These are phyloP conservation scores for Myiopsitta monachus DNA, from an alignment of 2,113 vertebrate species.

Conservation along the genomic window DNA sequence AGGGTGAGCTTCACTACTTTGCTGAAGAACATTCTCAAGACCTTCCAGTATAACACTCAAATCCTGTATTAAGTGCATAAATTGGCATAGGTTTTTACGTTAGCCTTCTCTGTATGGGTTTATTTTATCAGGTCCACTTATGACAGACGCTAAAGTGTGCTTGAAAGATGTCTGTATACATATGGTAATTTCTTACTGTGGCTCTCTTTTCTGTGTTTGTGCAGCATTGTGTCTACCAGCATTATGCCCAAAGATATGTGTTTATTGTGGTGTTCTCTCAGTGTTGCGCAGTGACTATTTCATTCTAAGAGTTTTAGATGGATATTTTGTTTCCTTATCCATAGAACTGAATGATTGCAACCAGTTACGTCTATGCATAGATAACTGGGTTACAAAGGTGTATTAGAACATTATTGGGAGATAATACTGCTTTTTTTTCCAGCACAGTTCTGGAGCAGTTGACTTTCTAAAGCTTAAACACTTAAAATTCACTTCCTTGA, in stretches of 20 bases:
- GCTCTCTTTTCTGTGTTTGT: conserved; percentile 17
- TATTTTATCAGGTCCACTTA: conserved; percentile 50
- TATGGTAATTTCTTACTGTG: conserved; percentile 56
- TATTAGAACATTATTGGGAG: background rate
- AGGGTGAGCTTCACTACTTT: conserved; percentile 61
- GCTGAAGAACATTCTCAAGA: conserved; percentile 62
- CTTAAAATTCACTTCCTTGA: background rate
- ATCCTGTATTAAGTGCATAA: conserved; percentile 58
- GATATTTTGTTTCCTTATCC: background rate
- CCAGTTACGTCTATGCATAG: background rate
- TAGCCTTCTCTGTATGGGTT: conserved; percentile 29
- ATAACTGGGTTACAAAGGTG: background rate
- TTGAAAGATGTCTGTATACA: conserved; percentile 60
- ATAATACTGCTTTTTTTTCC: background rate
- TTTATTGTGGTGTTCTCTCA: background rate
- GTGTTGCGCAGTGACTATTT: background rate
- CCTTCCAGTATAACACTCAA: conserved; percentile 42
- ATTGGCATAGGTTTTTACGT: conserved; percentile 52
- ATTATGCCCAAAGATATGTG: background rate
- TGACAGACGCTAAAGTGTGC: conserved; percentile 53
- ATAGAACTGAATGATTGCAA: background rate
- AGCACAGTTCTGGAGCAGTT: background rate
- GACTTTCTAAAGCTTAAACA: background rate
- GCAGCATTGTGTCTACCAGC: background rate
- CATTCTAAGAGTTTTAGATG: background rate